Conservation (phyloP, 1,140 invertebrate species). For the Anthonomus grandis region DNA sequence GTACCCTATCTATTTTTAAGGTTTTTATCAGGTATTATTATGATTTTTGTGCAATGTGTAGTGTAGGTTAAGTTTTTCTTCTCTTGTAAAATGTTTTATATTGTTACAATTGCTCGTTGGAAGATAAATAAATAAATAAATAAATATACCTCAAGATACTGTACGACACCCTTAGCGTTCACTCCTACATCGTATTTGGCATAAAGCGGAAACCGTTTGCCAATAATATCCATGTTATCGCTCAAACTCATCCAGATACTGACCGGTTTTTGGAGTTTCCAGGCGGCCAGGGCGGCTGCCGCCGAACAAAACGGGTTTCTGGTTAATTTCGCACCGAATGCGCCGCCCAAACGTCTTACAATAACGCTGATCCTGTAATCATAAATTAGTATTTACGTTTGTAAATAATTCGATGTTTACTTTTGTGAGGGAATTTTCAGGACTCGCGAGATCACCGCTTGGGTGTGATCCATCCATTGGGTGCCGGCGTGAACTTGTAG, state of each 20-base stretch:
- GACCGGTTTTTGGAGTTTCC: slow-evolving; percentile 56
- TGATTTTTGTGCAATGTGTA: no score
- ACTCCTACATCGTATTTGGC: slow-evolving; percentile 67
- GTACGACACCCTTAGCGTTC: slow-evolving; percentile 63
- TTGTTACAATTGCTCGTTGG: background rate
- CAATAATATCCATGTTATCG: slow-evolving; percentile 59
- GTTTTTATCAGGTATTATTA: no score
- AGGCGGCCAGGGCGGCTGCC: slow-evolving; percentile 57
- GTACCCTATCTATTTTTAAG: no score
- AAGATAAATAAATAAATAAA: background rate
- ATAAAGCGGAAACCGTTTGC: slow-evolving; percentile 55
- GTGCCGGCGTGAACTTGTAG: slow-evolving; percentile 61
- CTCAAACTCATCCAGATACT: slow-evolving; percentile 59
- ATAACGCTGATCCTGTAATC: slow-evolving; percentile 53
- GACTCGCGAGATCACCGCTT: slow-evolving; percentile 57
- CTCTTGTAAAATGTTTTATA: no score
- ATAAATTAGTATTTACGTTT: no score
- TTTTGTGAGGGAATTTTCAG: slow-evolving; percentile 55
- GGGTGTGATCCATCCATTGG: slow-evolving; percentile 64
- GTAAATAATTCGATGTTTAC: no score
- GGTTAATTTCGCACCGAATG: slow-evolving; percentile 63
- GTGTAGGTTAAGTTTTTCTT: no score
- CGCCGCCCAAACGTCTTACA: slow-evolving; percentile 65
- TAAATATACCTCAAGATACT: slow-evolving; percentile 55
- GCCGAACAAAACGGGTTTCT: slow-evolving; percentile 50